phyloP scores from a whole-genome alignment of 1,140 invertebrate species.

The Drosophila murphyi region DNA sequence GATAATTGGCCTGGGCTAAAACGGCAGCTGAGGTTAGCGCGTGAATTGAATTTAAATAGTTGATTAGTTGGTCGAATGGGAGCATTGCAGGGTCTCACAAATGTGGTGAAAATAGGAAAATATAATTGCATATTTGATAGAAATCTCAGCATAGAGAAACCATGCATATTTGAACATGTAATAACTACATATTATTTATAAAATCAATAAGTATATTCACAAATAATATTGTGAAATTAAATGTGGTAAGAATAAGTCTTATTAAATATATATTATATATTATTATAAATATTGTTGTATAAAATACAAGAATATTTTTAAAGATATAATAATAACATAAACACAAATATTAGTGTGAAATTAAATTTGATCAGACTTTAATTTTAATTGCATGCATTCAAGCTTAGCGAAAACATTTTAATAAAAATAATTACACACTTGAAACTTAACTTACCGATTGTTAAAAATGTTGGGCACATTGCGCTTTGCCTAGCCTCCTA shows the following conservation, averaged over 20 bases:
- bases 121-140: not conserved
- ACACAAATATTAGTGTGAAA: too few relatives aligned
- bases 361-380: not conserved
- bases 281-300: too few relatives aligned
- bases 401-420: not conserved
- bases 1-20: slow-evolving; percentile 64
- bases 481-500: not conserved
- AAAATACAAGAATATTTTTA: too few relatives aligned
- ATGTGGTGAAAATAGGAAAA: slow-evolving; percentile 4
- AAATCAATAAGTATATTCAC: too few relatives aligned
- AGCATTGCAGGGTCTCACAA: too few relatives aligned
- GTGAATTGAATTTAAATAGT: slow-evolving; percentile 64
- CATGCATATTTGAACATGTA: too few relatives aligned
- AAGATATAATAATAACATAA: not conserved
- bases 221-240: too few relatives aligned
- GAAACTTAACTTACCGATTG: slow-evolving; percentile 2
- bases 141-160: not conserved
- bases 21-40: slow-evolving; percentile 51
- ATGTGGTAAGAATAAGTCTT: too few relatives aligned
- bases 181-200: too few relatives aligned
- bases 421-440: slow-evolving; percentile 32
- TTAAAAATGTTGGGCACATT: slow-evolving; percentile 9
- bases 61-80: slow-evolving; percentile 47
- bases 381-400: slow-evolving; percentile 10
- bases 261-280: too few relatives aligned